A percentile compares a stretch with the other conserved stretches of the same genome.
phyloP scores from a whole-genome alignment of 2,113 vertebrate species.

The Megaleporinus macrocephalus region DNA sequence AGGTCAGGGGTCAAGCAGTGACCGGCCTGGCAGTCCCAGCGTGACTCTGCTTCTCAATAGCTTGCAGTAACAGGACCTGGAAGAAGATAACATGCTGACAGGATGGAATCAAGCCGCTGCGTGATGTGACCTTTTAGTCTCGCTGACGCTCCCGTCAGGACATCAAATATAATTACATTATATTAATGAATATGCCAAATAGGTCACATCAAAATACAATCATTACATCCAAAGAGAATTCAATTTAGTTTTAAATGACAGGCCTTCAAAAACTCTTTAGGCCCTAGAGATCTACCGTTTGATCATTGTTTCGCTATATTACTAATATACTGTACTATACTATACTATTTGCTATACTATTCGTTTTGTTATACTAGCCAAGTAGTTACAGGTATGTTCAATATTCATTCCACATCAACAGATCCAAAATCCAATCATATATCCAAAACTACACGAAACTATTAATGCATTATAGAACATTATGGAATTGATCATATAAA shows the following conservation, averaged over 20 bases:
- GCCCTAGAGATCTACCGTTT: background rate
- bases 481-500: too few species aligned
- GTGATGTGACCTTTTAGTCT: slow-evolving; percentile 20
- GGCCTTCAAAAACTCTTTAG: background rate
- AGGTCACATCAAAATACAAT: background rate
- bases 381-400: too few species aligned
- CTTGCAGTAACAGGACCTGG: slow-evolving; percentile 25
- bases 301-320: background rate
- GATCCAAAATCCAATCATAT: too few species aligned
- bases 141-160: slow-evolving; percentile 15
- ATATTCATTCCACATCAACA: too few species aligned
- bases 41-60: slow-evolving; percentile 10
- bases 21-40: slow-evolving; percentile 26
- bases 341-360: too few species aligned
- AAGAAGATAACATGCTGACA: slow-evolving; percentile 32
- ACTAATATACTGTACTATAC: too few species aligned
- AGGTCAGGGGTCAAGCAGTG: slow-evolving; percentile 52
- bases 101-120: background rate
- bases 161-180: slow-evolving; percentile 1
- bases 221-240: background rate
- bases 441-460: too few species aligned
- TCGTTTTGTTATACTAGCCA: too few species aligned
- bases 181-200: background rate
- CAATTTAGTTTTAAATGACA: background rate
- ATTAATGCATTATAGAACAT: too few species aligned